phyloP scores from a whole-genome alignment of 2,888 invertebrate species.

The Bombylius major region DNA sequence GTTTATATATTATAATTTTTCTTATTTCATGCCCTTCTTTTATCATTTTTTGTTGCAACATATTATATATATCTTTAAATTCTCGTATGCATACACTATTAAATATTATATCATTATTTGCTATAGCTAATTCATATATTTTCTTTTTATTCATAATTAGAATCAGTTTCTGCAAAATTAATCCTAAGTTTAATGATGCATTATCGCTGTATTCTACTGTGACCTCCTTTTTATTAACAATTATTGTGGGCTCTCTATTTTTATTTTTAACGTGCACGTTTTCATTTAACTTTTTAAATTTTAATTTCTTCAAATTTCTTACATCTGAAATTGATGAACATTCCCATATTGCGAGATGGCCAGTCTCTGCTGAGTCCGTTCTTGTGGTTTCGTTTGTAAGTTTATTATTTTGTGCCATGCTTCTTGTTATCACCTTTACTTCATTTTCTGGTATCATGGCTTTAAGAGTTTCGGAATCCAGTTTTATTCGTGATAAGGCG shows the following conservation, averaged over 20 bases:
- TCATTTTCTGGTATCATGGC: background rate
- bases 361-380: too few relatives aligned
- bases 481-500: background rate
- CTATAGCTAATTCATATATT: background rate
- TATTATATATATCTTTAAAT: background rate
- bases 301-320: background rate
- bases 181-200: background rate
- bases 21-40: background rate
- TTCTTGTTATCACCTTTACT: too few relatives aligned
- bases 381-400: background rate
- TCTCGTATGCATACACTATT: background rate
- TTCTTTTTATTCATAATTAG: background rate
- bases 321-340: background rate
- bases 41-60: background rate
- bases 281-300: background rate
- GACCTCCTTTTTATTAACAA: background rate
- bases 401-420: background rate
- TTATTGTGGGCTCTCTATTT: background rate
- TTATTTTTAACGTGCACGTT: background rate
- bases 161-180: background rate
- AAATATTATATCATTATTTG: background rate
- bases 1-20: background rate
- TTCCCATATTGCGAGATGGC: background rate
- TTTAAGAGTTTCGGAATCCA: background rate
- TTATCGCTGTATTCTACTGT: background rate